Conservation (phyloP, 2,797 vertebrate species). For the Premnoplex brunnescens region DNA sequence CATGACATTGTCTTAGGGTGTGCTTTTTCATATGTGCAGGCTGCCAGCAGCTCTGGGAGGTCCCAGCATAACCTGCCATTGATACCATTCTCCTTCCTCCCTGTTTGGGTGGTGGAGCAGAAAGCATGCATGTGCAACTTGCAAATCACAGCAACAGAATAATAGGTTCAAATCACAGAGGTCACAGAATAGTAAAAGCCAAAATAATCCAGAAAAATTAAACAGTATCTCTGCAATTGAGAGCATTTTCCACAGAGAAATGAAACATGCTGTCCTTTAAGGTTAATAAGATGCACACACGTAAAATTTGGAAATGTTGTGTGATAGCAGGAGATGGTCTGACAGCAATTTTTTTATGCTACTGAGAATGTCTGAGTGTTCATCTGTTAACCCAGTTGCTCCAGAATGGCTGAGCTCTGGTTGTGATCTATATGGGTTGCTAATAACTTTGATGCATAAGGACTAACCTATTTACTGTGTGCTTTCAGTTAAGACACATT, state of each 20-base stretch:
- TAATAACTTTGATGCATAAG: neutral
- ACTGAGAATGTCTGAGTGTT: neutral
- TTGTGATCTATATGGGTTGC: neutral
- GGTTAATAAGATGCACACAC: neutral
- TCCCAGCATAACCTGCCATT: rapidly evolving
- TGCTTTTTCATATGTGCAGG: neutral
- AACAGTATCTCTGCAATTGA: neutral
- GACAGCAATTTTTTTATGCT: neutral
- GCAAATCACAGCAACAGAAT: neutral
- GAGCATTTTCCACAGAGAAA: neutral
- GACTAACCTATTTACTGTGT: neutral
- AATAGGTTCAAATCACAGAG: neutral
- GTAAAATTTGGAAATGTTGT: neutral
- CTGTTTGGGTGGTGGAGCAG: neutral
- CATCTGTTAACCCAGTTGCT: neutral
- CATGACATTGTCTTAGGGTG: rapidly evolving
- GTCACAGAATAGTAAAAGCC: neutral
- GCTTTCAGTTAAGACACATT: neutral
- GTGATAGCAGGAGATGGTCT: neutral
- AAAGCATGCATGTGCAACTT: neutral
- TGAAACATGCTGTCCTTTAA: neutral
- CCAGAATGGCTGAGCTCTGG: neutral
- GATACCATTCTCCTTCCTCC: neutral
- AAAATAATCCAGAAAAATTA: neutral
- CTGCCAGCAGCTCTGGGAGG: neutral